Conservation (phyloP, 2,113 vertebrate species). For the Prolemur simus region DNA sequence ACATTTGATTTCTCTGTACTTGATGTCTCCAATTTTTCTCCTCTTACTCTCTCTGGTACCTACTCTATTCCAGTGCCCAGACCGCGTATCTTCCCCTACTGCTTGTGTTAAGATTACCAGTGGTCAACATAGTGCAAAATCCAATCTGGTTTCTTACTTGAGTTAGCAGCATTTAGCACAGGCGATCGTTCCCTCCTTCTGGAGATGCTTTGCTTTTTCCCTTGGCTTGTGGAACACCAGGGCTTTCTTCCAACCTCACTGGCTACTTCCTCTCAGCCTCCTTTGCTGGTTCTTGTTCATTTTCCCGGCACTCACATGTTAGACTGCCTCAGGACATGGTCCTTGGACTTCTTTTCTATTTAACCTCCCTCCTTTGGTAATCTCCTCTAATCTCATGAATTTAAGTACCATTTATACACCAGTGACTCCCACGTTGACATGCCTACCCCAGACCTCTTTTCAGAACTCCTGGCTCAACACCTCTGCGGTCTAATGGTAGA, state of each 20-base stretch:
- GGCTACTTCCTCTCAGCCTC: background rate
- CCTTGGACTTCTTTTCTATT: background rate
- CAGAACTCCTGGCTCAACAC: background rate
- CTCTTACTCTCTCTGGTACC: background rate
- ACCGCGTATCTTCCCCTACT: background rate
- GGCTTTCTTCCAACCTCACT: background rate
- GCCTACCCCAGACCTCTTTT: background rate
- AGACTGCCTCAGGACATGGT: background rate
- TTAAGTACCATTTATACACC: background rate
- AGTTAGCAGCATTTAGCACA: background rate
- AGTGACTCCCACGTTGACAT: background rate
- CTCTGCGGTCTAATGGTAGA: background rate
- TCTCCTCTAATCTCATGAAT: background rate
- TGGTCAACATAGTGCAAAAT: background rate
- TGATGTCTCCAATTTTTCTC: background rate
- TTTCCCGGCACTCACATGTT: background rate
- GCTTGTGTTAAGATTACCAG: background rate
- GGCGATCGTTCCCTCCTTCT: background rate
- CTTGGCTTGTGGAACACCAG: background rate
- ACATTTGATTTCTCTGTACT: background rate
- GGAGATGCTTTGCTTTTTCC: background rate
- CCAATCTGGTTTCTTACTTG: too few relatives aligned
- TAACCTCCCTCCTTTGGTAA: background rate
- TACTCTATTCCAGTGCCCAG: too few relatives aligned
- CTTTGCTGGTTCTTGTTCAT: background rate